These are phyloP conservation scores for Elgaria multicarinata DNA, from an alignment of 2,113 vertebrate genomes.

Conservation along the genomic window DNA sequence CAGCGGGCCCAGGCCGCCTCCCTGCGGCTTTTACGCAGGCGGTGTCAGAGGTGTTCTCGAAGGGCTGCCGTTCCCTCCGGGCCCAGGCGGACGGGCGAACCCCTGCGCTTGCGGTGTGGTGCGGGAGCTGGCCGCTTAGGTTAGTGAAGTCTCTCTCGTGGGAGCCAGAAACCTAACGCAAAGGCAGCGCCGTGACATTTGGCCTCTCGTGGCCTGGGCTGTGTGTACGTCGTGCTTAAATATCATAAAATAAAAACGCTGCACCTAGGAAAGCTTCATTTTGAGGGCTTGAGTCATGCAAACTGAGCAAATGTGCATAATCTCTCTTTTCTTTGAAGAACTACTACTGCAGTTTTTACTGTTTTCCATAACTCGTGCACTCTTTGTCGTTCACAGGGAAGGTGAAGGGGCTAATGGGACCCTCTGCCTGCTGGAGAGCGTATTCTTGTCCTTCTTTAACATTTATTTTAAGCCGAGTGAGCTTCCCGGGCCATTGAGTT, in stretches of 20 bases:
- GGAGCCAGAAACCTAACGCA: not conserved
- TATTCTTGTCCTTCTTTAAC: not conserved
- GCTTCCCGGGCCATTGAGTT: not conserved
- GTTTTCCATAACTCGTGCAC: not conserved
- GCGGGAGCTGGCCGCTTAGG: not conserved
- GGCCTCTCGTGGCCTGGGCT: not conserved
- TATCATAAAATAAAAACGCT: too few relatives aligned
- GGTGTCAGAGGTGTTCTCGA: too few relatives aligned
- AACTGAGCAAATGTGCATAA: too few relatives aligned
- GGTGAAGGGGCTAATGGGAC: not conserved
- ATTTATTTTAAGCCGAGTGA: too few relatives aligned
- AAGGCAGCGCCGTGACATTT: not conserved
- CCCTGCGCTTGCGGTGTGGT: not conserved
- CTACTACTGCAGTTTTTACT: not conserved
- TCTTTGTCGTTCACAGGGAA: not conserved
- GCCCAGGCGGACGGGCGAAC: not conserved
- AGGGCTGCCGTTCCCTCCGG: not conserved
- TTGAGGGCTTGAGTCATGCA: not conserved
- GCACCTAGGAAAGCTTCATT: not conserved
- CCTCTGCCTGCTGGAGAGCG: too few relatives aligned
- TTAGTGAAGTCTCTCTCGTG: not conserved
- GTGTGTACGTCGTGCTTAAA: not conserved
- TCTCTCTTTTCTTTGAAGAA: not conserved
- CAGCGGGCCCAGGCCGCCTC: not conserved
- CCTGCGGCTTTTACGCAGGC: not conserved